These are phyloP conservation scores for Macrosiphum euphorbiae DNA, from an alignment of 2,888 invertebrate genomes.

Conservation along the genomic window DNA sequence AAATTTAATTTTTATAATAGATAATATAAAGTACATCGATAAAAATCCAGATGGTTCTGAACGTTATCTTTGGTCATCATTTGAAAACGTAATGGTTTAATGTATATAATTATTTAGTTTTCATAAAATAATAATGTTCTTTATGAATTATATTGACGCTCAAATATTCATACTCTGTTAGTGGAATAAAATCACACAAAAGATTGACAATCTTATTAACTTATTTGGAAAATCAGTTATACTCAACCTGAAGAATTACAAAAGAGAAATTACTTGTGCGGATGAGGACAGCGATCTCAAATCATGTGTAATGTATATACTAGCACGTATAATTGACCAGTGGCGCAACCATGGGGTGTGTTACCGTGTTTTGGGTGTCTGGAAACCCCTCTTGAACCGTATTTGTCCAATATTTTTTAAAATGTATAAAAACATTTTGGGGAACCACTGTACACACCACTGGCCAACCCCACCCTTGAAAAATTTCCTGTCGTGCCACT, in stretches of 20 bases:
- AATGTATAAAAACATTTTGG: too few relatives aligned
- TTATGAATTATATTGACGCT: neutral
- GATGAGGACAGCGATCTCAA: neutral
- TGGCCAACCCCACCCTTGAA: too few relatives aligned
- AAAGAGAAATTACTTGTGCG: neutral
- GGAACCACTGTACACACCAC: too few relatives aligned
- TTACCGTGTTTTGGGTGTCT: too few relatives aligned
- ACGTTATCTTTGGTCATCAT: constrained; percentile 31
- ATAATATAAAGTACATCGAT: neutral
- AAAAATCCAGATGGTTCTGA: neutral
- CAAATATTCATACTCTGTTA: neutral
- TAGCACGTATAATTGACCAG: too few relatives aligned
- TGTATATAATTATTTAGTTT: neutral
- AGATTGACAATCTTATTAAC: neutral
- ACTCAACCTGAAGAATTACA: neutral
- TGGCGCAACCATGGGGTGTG: too few relatives aligned
- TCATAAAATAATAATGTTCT: neutral
- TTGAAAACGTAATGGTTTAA: constrained; percentile 8
- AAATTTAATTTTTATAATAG: neutral
- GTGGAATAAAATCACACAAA: neutral
- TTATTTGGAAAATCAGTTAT: constrained; percentile 7
- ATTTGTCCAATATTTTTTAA: too few relatives aligned
- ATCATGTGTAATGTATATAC: constrained; percentile 47
- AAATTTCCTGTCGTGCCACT: too few relatives aligned
- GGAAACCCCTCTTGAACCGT: too few relatives aligned